phyloP scores from a whole-genome alignment of 2,113 vertebrate species.

The Condylura cristata region DNA sequence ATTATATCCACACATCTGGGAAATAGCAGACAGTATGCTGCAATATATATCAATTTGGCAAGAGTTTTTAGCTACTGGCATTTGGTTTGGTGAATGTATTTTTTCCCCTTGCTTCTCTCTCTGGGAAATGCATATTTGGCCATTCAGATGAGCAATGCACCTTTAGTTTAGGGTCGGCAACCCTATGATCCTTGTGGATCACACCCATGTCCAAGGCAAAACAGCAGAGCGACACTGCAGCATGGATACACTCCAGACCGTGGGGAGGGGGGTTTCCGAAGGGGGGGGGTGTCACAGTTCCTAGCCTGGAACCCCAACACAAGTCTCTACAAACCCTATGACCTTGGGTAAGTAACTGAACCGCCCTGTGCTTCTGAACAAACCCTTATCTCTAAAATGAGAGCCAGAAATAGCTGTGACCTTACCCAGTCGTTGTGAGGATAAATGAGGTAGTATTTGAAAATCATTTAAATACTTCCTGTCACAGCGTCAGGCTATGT shows the following conservation, averaged over 20 bases:
- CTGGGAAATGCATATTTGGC: background rate
- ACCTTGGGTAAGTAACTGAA: background rate
- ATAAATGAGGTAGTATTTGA: background rate
- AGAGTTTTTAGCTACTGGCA: slow-evolving; percentile 51
- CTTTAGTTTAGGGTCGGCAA: slow-evolving; percentile 19
- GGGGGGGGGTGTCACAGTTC: background rate
- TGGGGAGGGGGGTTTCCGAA: too few relatives aligned
- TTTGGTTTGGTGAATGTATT: slow-evolving; percentile 21
- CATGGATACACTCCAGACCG: background rate
- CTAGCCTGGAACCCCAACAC: background rate
- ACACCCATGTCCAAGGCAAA: background rate
- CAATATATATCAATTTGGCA: slow-evolving; percentile 36
- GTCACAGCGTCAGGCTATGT: background rate
- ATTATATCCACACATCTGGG: slow-evolving; percentile 71
- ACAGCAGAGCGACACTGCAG: background rate
- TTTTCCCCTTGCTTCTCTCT: background rate
- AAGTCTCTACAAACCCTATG: background rate
- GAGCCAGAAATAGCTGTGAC: background rate
- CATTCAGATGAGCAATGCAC: background rate
- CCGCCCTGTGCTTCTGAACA: background rate
- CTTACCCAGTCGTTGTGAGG: background rate
- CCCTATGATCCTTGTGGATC: background rate
- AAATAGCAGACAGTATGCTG: slow-evolving; percentile 65
- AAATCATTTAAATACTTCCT: background rate
- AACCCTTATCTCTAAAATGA: background rate